phyloP scores from a whole-genome alignment of 2,113 vertebrate species.

The Poeciliopsis turrubarensis region DNA sequence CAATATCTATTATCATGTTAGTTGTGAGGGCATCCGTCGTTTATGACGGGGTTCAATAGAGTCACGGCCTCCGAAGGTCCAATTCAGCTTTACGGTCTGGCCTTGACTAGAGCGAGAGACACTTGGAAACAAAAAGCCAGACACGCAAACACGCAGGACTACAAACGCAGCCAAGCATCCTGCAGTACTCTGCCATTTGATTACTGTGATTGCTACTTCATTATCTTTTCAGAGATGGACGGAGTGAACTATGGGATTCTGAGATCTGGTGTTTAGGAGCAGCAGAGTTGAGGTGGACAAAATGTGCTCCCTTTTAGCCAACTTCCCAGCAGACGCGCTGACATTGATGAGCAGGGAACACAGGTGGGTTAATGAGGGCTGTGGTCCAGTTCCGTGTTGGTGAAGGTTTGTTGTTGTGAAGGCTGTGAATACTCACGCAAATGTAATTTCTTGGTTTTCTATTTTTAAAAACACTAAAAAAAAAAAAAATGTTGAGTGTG shows the following conservation, averaged over 20 bases:
- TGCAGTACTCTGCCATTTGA: conserved; percentile 23
- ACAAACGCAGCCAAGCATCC: conserved; percentile 16
- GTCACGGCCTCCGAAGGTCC: conserved; percentile 17
- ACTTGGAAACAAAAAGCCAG: conserved; percentile 26
- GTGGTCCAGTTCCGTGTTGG: neutral
- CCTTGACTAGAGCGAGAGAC: conserved; percentile 40
- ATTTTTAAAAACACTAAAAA: too few species aligned
- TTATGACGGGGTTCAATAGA: conserved; percentile 23
- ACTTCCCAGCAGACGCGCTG: too few species aligned
- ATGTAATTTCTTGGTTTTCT: too few species aligned
- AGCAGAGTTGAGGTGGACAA: neutral
- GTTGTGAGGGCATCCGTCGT: conserved; percentile 26
- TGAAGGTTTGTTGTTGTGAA: too few species aligned
- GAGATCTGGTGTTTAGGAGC: neutral
- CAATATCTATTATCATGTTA: conserved; percentile 49
- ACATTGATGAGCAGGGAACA: neutral
- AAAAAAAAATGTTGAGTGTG: too few species aligned
- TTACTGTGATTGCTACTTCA: conserved; percentile 27
- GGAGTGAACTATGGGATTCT: neutral
- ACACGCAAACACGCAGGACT: conserved; percentile 9
- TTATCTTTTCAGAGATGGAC: conserved; percentile 62
- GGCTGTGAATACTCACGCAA: too few species aligned
- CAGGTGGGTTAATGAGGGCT: neutral
- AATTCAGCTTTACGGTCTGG: conserved; percentile 36
- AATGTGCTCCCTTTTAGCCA: neutral